Evolutionary conservation across 2,888 invertebrate species (phyloP).

Genomic region (Phytoseiulus persimilis): DNA sequence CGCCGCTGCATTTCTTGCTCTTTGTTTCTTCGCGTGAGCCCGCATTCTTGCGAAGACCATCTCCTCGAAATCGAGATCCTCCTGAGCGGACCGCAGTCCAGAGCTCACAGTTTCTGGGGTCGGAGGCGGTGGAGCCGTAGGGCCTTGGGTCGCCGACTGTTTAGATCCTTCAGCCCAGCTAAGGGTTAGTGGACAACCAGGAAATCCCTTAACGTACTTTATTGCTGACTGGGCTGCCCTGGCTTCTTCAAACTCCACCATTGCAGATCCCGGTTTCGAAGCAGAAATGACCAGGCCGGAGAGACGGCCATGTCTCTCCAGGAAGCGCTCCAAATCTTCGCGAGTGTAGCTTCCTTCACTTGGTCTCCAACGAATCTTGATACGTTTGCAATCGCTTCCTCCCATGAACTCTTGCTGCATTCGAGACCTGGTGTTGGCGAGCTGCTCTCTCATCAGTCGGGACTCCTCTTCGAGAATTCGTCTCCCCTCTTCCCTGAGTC

Average conservation of each 20-base stretch:
- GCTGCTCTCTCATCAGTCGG: conserved; percentile 7
- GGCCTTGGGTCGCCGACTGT: background rate
- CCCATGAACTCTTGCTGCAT: background rate
- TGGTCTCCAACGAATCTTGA: background rate
- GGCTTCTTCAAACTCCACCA: background rate
- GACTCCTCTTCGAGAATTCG: conserved; percentile 11
- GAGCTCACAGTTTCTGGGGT: background rate
- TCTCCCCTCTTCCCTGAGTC: conserved; percentile 6
- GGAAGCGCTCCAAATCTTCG: background rate
- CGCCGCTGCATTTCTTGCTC: background rate
- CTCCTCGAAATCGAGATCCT: conserved; percentile 25
- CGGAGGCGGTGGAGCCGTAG: background rate
- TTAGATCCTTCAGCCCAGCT: background rate
- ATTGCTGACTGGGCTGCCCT: background rate
- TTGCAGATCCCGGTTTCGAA: background rate
- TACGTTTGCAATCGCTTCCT: background rate
- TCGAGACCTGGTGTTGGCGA: background rate
- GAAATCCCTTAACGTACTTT: background rate
- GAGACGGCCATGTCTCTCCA: background rate
- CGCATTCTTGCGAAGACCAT: conserved; percentile 18
- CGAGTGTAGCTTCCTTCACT: background rate
- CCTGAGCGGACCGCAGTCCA: background rate
- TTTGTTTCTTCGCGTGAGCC: conserved; percentile 8
- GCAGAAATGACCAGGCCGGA: background rate
- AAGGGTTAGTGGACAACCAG: background rate